Percentiles rank a stretch among this genome's conserved stretches.
phyloP scores from a whole-genome alignment of 23 tunicate species.

The Phallusia fumigata region DNA sequence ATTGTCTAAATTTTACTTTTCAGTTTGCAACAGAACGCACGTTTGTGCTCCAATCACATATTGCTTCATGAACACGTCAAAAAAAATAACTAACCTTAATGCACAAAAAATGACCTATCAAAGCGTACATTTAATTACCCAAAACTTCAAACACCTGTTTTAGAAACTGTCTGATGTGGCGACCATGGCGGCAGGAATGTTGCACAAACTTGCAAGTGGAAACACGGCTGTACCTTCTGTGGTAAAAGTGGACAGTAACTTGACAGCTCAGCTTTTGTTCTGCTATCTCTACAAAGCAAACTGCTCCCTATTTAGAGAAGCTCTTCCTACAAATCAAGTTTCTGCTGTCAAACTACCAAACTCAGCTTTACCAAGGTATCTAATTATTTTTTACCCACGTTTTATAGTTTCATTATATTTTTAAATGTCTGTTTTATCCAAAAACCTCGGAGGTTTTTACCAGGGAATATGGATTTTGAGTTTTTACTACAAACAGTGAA shows the following conservation, averaged over 20 bases:
- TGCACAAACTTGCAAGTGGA: slow-evolving; percentile 32
- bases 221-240: background rate
- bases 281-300: slow-evolving; percentile 64
- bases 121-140: no score
- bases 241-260: background rate
- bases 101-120: no score
- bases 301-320: slow-evolving; percentile 40
- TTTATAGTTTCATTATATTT: background rate
- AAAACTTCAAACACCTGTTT: background rate
- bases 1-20: no score
- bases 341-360: background rate
- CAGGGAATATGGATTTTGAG: no score
- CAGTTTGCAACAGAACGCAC: no score
- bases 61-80: no score
- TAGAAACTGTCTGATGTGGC: slow-evolving; percentile 39
- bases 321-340: background rate
- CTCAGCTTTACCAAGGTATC: background rate
- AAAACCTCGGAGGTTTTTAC: no score
- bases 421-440: background rate
- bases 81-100: no score
- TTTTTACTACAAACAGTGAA: no score
- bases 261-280: slow-evolving; percentile 46
- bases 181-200: slow-evolving; percentile 18
- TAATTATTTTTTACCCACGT: background rate
- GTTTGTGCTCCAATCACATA: no score